Percentiles rank a stretch among this genome's conserved stretches.
phyloP scores from a whole-genome alignment of 2,113 vertebrate genomes.

The Hyla sarda region DNA sequence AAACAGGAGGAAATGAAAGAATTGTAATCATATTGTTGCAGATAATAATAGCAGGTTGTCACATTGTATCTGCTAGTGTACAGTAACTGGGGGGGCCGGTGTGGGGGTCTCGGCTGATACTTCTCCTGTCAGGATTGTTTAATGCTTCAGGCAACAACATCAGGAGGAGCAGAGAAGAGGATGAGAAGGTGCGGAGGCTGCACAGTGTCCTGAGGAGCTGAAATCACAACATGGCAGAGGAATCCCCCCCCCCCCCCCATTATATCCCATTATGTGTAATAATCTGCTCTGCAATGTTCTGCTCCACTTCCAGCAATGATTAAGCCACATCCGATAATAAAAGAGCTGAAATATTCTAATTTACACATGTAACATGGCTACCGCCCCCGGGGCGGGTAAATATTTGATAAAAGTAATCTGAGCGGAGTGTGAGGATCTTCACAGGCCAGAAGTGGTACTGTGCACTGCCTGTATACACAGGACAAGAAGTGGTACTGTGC shows the following conservation, averaged over 20 bases:
- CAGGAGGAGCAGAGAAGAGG: neutral
- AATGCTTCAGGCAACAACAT: neutral
- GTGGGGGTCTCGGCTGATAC: neutral
- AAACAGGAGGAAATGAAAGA: no score
- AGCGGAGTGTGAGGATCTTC: neutral
- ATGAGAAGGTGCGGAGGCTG: slow-evolving; percentile 16
- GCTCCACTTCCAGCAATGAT: slow-evolving; percentile 49
- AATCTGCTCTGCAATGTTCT: slow-evolving; percentile 46
- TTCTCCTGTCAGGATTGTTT: neutral
- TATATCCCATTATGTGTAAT: slow-evolving; percentile 42
- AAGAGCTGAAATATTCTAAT: slow-evolving; percentile 37
- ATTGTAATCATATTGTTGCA: neutral
- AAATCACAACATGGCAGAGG: neutral
- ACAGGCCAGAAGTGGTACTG: neutral
- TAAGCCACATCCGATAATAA: slow-evolving; percentile 42
- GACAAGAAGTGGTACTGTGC: neutral
- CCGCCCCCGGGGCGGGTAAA: slow-evolving; percentile 32
- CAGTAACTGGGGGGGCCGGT: no score
- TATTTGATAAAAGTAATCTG: slow-evolving; percentile 25
- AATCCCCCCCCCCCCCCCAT: neutral
- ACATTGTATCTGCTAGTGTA: neutral
- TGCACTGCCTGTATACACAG: no score
- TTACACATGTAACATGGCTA: slow-evolving; percentile 18
- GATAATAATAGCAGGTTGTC: neutral
- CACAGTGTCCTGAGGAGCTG: slow-evolving; percentile 5